Evolutionary conservation across 2,888 invertebrate species (phyloP), one percentile per base, ranked within the genome.

Genomic region (Aproaerema taeniolella): DNA sequence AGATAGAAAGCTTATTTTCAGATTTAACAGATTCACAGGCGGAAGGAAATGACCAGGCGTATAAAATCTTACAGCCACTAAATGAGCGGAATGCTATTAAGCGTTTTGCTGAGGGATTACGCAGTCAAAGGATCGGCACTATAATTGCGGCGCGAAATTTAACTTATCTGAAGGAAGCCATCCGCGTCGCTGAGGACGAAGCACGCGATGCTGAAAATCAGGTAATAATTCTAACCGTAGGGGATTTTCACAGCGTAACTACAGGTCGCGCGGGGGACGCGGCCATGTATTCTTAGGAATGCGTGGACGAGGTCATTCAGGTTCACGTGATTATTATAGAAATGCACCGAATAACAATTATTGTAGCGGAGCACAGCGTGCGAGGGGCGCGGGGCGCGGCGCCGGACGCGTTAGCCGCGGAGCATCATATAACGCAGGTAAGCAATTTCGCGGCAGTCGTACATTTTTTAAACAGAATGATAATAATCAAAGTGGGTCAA

Each of bases 1-100:
- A 46, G 25, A 12, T 49, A 38, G 39, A 44, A 16, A 10, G 38
- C 13, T 26, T 49, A 26, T 42, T 49, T 32, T 16, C 32, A 4
- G 42, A 49, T 5, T 26, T 46, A 15, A 46, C 46, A 13, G 41
- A 46, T 17, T 40, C 49, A 7, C 46, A 49, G 29, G 43, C 46
- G 7, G 37, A 42, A 10, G 45, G 43, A 12, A 32, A 47, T 34
- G 15, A 20, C 7, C 10, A 9, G 1, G 37, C 29, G 2, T 34
- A 26, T 17, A 6, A 17, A 7, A 15, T 43, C 12, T 32, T 49
- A 24, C 33, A 42, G 12, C 42, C 48, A 8, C 10, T 32, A 6
- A 32, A 35, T 14, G 35, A 40, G 11, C 16, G 34, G 20, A 34
- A 29, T 5, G 40, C 40, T 2, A 39, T 39, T 12, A 39, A 39